Base-by-base conservation (phyloP, 2,888 invertebrate genomes). In the Therioaphis trifolii region DNA sequence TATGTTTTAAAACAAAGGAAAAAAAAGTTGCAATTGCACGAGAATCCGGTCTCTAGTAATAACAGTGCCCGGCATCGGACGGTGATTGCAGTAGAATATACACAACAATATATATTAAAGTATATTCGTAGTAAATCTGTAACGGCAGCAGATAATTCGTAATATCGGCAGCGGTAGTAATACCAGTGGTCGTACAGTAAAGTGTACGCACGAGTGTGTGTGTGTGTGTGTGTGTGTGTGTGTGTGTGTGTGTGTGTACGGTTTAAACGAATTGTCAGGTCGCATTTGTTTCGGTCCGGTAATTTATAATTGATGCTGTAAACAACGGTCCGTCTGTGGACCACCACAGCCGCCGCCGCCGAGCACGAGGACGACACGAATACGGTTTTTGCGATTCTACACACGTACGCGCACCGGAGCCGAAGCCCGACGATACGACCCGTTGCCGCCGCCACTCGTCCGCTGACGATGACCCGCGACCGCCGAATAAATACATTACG, bases 291-390 rank as follows among this genome's bases (percentile, higher is more conserved):
- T 72, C 61, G 61, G 80, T 80, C 63, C 71, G 21, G 72, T 72
- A 63, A 72, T 80, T 72, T 61, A 80, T 80, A 80, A 72, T 72
- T 72, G 80, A 72, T 61, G 72, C 49, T 72, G 80, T 80, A 80
- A 72, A 80, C 80, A 80, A 72, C 80, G 55, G 55, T 15, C 55
- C 15, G 55, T 74, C 55, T 35, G 40, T 35, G 35, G 46, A 77
- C 11, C 29, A 21, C n/a, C 21, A 11, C 21, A 3, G 11, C 40
- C 18, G 14, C 15, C 55, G 12, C 15, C 29, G 12, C 15, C n/a
- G 55, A n/a, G n/a, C n/a, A 14, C 21, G 15, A 40, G 66, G 29
- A n/a, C n/a, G 15, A n/a, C n/a, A 9, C 11, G 9, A 29, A 24
- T 18, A 27, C 68, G 52, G n/a, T 18, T 58, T 55, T 69, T 14